A percentile compares a stretch with the other conserved stretches of the same genome.
These are phyloP conservation scores for Cephus sareptanus DNA, from an alignment of 2,888 invertebrate species.

Conservation along the genomic window DNA sequence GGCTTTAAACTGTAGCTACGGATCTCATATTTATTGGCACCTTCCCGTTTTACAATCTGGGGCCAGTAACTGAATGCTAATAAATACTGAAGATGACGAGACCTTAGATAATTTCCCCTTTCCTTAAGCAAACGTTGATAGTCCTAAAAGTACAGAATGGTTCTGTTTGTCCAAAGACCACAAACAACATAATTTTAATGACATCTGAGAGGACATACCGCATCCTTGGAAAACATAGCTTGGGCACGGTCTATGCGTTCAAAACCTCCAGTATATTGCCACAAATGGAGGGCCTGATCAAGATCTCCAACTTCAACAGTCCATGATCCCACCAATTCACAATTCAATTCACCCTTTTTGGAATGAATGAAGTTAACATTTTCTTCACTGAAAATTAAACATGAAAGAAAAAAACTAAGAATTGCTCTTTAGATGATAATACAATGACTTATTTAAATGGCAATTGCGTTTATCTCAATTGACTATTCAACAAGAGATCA, in stretches of 20 bases:
- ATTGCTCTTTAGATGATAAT: neutral
- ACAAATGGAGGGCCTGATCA: slow-evolving; percentile 96
- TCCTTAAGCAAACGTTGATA: slow-evolving; percentile 80
- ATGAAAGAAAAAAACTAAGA: neutral
- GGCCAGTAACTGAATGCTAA: slow-evolving; percentile 99
- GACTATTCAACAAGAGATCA: neutral
- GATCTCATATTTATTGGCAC: slow-evolving; percentile 93
- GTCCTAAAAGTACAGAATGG: slow-evolving; percentile 68
- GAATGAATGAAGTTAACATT: slow-evolving; percentile 82
- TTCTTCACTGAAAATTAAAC: slow-evolving; percentile 72
- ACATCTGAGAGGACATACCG: slow-evolving; percentile 65
- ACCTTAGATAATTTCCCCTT: slow-evolving; percentile 82
- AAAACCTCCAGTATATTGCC: slow-evolving; percentile 95
- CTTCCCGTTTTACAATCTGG: slow-evolving; percentile 76
- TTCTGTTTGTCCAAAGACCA: neutral
- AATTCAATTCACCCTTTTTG: slow-evolving; percentile 78
- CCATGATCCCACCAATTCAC: slow-evolving; percentile 95
- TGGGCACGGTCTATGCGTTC: slow-evolving; percentile 85
- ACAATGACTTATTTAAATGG: neutral
- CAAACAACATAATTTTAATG: neutral
- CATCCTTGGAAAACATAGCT: slow-evolving; percentile 74
- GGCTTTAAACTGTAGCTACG: slow-evolving; percentile 92
- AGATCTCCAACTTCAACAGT: slow-evolving; percentile 96
- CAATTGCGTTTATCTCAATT: neutral
- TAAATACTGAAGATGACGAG: slow-evolving; percentile 91